phyloP scores from a whole-genome alignment of 2,888 invertebrate species.

The Cantharis nigra region DNA sequence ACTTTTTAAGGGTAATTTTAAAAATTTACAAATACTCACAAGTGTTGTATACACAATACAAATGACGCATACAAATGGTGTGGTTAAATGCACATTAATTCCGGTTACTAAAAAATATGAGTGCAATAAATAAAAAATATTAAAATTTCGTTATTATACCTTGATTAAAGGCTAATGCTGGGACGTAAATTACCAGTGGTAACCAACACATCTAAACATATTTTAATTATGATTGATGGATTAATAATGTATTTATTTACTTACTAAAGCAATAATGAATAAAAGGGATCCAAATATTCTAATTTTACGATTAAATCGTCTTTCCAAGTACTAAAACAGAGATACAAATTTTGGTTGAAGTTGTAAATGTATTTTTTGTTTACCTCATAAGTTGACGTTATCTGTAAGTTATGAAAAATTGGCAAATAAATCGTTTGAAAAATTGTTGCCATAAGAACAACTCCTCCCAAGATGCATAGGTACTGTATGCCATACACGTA shows the following conservation, averaged over 20 bases:
- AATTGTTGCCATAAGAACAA: conserved; percentile 67
- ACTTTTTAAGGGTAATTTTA: neutral
- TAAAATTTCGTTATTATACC: conserved; percentile 58
- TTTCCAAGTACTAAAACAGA: conserved; percentile 69
- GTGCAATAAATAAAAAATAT: neutral
- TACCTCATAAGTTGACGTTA: conserved; percentile 83
- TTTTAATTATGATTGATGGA: neutral
- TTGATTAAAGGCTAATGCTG: conserved; percentile 80
- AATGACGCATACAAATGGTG: conserved; percentile 79
- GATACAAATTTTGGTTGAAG: neutral
- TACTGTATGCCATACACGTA: conserved; percentile 84
- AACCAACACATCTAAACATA: conserved; percentile 72
- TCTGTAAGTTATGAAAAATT: conserved; percentile 73
- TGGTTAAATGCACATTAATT: conserved; percentile 77
- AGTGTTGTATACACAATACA: conserved; percentile 76
- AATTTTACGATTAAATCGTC: conserved; percentile 70
- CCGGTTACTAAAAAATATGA: conserved; percentile 72
- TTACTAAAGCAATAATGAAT: conserved; percentile 71
- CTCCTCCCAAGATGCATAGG: conserved; percentile 65
- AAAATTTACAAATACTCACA: conserved; percentile 66
- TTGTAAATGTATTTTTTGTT: conserved; percentile 41
- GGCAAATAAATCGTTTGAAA: conserved; percentile 73
- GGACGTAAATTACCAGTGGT: conserved; percentile 78
- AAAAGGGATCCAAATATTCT: conserved; percentile 72
- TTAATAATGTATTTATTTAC: conserved; percentile 42